Conservation (phyloP, 2,888 invertebrate genomes). For the Drosophila lutescens region DNA sequence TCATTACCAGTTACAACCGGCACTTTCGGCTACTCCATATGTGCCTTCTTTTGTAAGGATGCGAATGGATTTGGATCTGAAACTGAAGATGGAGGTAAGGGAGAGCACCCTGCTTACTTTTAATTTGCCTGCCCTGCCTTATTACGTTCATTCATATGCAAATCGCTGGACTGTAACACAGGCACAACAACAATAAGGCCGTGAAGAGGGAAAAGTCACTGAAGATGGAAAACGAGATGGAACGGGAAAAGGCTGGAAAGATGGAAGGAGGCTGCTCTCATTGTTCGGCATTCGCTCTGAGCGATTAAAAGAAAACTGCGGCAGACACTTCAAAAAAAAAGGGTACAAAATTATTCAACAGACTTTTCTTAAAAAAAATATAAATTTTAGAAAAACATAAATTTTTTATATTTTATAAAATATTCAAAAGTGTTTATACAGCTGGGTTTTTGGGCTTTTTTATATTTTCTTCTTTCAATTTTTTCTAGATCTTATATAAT, state of each 20-base stretch:
- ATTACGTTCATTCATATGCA: constrained; percentile 79
- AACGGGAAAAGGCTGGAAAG: constrained; percentile 1
- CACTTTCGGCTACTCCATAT: constrained; percentile 30
- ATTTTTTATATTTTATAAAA: too few relatives aligned
- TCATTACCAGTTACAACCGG: constrained; percentile 63
- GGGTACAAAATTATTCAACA: too few relatives aligned
- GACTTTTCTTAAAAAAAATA: too few relatives aligned
- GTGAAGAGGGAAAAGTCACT: constrained; percentile 44
- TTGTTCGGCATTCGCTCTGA: constrained; percentile 58
- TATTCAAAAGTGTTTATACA: too few relatives aligned
- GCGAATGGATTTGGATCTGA: neutral
- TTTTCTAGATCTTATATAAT: too few relatives aligned
- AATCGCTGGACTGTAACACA: constrained; percentile 70
- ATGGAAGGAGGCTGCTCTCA: constrained; percentile 28
- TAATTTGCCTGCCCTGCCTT: constrained; percentile 72
- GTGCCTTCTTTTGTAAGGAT: constrained; percentile 30
- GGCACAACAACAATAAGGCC: constrained; percentile 50
- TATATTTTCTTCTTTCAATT: too few relatives aligned
- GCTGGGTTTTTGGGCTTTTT: too few relatives aligned
- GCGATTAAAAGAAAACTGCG: constrained; percentile 76
- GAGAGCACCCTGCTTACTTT: constrained; percentile 58
- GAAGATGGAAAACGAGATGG: constrained; percentile 41
- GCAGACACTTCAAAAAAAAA: constrained; percentile 16
- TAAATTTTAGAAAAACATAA: too few relatives aligned
- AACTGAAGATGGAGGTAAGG: constrained; percentile 17